These are phyloP conservation scores for Hydroisotoma schaefferi DNA, from an alignment of 2,888 invertebrate species.

Conservation along the genomic window DNA sequence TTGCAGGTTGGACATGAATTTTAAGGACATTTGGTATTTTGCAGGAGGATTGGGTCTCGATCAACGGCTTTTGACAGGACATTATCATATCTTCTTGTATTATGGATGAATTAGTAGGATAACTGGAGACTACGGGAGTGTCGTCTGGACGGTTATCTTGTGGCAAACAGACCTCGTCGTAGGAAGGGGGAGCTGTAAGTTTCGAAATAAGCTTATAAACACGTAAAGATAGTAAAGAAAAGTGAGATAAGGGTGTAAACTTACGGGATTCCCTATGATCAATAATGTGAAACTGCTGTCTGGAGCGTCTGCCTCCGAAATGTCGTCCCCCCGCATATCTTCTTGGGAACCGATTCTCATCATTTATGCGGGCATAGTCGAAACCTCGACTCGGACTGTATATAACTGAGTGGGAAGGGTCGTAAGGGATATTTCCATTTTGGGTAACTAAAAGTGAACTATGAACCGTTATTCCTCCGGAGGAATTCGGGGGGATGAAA, in stretches of 20 bases:
- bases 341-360: background rate
- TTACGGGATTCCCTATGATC: slow-evolving; percentile 1
- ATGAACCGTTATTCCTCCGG: background rate
- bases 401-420: background rate
- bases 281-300: too few species aligned
- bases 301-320: too few species aligned
- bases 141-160: too few species aligned
- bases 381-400: background rate
- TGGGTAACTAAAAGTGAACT: background rate
- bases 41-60: too few species aligned
- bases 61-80: too few species aligned
- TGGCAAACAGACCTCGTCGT: background rate
- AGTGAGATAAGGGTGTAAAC: background rate
- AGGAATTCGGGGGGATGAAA: slow-evolving; percentile 15
- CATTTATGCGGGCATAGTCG: background rate
- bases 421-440: background rate
- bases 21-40: too few species aligned
- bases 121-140: too few species aligned
- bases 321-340: too few species aligned
- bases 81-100: too few species aligned
- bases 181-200: slow-evolving; percentile 1
- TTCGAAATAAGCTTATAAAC: background rate
- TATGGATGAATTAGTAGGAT: too few species aligned
- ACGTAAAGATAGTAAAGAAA: background rate
- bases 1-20: too few species aligned